These are phyloP conservation scores for Leptogaster cylindrica DNA, from an alignment of 2,888 invertebrate genomes.

Conservation along the genomic window DNA sequence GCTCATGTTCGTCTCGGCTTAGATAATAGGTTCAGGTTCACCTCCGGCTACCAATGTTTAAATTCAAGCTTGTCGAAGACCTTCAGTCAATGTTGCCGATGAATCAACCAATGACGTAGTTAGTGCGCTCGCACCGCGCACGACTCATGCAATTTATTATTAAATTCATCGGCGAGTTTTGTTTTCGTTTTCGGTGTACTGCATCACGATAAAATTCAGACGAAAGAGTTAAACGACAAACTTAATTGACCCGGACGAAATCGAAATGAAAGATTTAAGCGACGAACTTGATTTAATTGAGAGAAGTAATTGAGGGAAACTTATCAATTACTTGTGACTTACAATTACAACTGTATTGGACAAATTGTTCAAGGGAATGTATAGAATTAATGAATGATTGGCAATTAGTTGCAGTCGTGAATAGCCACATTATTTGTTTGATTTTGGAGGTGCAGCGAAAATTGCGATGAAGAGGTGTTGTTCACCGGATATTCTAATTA, in stretches of 20 bases:
- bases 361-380: neutral
- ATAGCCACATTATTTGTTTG: too few species aligned
- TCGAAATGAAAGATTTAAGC: constrained; percentile 20
- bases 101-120: neutral
- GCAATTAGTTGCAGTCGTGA: neutral
- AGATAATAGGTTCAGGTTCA: neutral
- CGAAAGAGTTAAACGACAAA: neutral
- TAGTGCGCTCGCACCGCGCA: neutral
- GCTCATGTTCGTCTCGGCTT: neutral
- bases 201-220: neutral
- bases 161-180: neutral
- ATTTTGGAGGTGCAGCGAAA: too few species aligned
- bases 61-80: constrained; percentile 5
- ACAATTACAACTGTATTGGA: neutral
- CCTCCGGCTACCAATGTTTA: constrained; percentile 1
- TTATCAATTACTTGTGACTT: neutral
- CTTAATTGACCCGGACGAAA: too few species aligned
- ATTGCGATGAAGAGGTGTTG: too few species aligned
- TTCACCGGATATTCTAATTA: too few species aligned
- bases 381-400: neutral
- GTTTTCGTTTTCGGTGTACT: neutral
- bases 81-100: neutral
- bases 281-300: constrained; percentile 25
- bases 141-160: neutral
- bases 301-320: constrained; percentile 3